Conservation (phyloP, 2,888 invertebrate genomes). For the Microctonus brassicae region DNA sequence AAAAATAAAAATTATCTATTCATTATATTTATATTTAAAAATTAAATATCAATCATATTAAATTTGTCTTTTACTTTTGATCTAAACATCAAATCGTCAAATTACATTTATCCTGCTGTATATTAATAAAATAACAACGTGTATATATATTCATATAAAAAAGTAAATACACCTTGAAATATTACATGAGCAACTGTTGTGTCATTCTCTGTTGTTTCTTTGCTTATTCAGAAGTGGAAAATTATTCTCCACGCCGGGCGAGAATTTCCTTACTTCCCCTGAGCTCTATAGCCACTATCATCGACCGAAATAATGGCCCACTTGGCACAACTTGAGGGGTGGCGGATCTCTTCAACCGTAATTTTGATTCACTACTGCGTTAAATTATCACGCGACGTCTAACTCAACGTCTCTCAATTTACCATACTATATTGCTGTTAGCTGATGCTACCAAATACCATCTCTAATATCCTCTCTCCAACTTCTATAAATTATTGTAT, state of each 20-base stretch:
- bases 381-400: constrained; percentile 43
- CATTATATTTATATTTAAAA: not conserved
- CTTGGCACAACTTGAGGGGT: constrained; percentile 40
- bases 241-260: constrained; percentile 20
- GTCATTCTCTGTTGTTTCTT: too few species aligned
- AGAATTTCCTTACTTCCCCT: constrained; percentile 18
- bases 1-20: too few species aligned
- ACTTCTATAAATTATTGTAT: too few species aligned
- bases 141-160: too few species aligned
- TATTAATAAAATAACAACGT: too few species aligned
- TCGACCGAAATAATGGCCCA: constrained; percentile 36
- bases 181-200: too few species aligned
- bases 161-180: too few species aligned
- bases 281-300: not conserved
- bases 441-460: not conserved
- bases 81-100: too few species aligned
- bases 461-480: not conserved
- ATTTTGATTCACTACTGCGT: constrained; percentile 46
- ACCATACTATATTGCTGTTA: not conserved
- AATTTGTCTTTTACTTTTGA: too few species aligned
- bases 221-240: not conserved
- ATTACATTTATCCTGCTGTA: too few species aligned
- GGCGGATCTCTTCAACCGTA: constrained; percentile 41
- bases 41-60: not conserved
- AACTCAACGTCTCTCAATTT: constrained; percentile 37